These are phyloP conservation scores for Phortica okadai DNA, from an alignment of 2,888 invertebrate species.

Conservation along the genomic window DNA sequence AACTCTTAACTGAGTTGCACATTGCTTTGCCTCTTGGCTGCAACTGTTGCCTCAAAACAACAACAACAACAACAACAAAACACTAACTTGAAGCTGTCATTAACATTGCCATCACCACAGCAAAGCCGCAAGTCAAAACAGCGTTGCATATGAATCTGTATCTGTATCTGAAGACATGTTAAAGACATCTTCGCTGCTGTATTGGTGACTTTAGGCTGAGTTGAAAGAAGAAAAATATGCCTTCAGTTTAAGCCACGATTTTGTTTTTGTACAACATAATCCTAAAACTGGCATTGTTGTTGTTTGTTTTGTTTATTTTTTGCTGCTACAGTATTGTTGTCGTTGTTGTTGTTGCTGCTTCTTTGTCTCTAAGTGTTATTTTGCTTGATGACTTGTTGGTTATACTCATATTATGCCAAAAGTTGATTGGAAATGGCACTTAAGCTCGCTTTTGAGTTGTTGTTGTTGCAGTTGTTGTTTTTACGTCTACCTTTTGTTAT, in stretches of 20 bases:
- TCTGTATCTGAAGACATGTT: neutral
- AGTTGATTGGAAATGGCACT: conserved; percentile 53
- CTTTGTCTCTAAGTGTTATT: neutral
- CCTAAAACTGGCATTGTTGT: conserved; percentile 36
- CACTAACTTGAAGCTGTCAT: conserved; percentile 64
- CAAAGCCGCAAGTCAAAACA: conserved; percentile 49
- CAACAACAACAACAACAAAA: conserved; percentile 24
- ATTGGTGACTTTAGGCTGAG: neutral
- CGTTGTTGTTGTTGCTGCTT: conserved; percentile 10
- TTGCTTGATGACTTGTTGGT: conserved; percentile 23
- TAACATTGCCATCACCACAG: conserved; percentile 57
- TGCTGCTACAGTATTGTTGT: conserved; percentile 7
- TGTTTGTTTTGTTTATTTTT: neutral
- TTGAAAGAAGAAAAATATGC: conserved; percentile 18
- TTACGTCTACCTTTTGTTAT: neutral
- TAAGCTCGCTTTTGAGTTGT: conserved; percentile 35
- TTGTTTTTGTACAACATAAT: conserved; percentile 60
- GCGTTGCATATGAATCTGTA: conserved; percentile 42
- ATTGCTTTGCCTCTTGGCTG: neutral
- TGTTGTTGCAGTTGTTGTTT: conserved; percentile 24
- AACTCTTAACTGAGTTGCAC: conserved; percentile 26
- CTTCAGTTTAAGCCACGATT: neutral
- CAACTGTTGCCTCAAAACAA: neutral
- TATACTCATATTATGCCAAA: conserved; percentile 46
- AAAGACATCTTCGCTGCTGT: neutral